phyloP scores from a whole-genome alignment of 2,113 vertebrate species.

The Xenopus tropicalis region DNA sequence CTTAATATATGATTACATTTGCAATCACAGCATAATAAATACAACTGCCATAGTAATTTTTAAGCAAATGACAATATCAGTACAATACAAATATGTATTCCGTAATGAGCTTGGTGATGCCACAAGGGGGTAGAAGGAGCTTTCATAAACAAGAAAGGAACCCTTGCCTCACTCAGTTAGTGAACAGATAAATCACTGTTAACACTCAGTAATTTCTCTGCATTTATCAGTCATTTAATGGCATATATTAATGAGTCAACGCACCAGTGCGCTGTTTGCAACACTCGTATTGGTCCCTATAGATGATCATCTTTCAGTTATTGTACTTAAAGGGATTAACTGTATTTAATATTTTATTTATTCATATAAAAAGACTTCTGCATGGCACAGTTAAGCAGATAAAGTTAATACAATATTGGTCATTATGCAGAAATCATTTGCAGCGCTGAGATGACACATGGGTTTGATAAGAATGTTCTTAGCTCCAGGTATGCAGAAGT shows the following conservation, averaged over 20 bases:
- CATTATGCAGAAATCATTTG: constrained; percentile 8
- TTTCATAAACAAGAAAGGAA: constrained; percentile 10
- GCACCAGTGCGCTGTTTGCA: no score
- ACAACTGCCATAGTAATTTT: not conserved
- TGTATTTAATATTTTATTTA: no score
- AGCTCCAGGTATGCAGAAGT: not conserved
- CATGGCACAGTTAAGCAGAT: no score
- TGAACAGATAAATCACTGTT: constrained; percentile 19
- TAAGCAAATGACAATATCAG: constrained; percentile 22
- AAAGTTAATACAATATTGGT: not conserved
- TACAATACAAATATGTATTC: constrained; percentile 17
- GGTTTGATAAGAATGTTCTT: not conserved
- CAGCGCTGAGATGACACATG: not conserved
- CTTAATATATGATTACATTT: no score
- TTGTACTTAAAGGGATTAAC: no score
- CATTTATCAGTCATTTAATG: constrained; percentile 35
- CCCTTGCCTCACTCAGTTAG: constrained; percentile 10
- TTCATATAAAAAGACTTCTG: no score
- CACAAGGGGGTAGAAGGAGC: constrained; percentile 12
- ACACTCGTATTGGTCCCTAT: no score
- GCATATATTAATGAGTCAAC: constrained; percentile 16
- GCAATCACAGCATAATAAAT: no score
- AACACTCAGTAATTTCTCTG: no score
- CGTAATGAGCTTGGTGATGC: constrained; percentile 2
- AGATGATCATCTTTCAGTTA: no score